Evolutionary conservation across 2,888 invertebrate genomes (phyloP), one percentile per base, ranked within the genome.

Genomic region (Fabriciana adippe): DNA sequence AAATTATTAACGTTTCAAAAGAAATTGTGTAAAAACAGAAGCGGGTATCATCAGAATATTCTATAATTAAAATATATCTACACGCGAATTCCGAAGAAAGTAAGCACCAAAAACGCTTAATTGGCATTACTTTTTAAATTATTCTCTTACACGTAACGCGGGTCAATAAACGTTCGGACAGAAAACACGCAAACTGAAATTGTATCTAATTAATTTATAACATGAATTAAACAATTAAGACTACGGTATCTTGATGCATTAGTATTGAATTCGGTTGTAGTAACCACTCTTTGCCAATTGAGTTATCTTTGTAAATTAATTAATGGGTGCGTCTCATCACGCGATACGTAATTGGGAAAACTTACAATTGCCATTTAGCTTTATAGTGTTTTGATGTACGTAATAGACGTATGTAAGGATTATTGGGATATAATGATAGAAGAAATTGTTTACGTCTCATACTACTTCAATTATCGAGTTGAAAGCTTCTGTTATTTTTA

Each of bases 121-220:
- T 82, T 78, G 81, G 79, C 81, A 81, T 81, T 80, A 81, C 85
- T 78, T 86, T 87, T 82, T 72, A 75, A 78, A 78, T 75, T 76
- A 78, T 75, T 77, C 73, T 73, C 74, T 63, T 74, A 77, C 81
- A 86, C 84, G 85, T 85, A 83, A 84, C 81, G 54, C 79, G 77
- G 83, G 82, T 82, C 84, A 83, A 81, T 80, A 82, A 75, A 80
- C 80, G 81, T 76, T 63, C 73, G 73, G 73, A 79, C 79, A 74
- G 68, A 79, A 74, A 82, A 66, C 90, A 92, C 90, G 91, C 92
- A 79, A 89, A 85, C 86, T 79, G 79, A 87, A 91, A 90, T 90
- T 85, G 89, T 83, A 79, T 83, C 89, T 91, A 89, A 92, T 92
- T 91, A 92, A 92, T 92, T 92, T 92, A 92, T 90, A 87, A 92